These are phyloP conservation scores for Syngnathus scovelli DNA, from an alignment of 2,113 vertebrate genomes.

Conservation along the genomic window DNA sequence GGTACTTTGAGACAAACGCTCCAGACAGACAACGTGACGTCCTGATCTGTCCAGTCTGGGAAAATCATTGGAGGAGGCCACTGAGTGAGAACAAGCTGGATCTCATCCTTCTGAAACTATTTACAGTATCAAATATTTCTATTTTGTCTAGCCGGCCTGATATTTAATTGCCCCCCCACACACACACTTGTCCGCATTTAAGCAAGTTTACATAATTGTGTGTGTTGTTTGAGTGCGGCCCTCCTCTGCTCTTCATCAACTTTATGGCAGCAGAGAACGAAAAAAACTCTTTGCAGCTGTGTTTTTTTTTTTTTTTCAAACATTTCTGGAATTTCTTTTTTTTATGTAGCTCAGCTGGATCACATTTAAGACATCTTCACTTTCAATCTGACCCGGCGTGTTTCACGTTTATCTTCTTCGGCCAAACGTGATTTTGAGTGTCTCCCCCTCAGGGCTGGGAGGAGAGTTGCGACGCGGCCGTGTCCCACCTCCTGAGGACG, in stretches of 20 bases:
- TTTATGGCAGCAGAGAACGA: not conserved
- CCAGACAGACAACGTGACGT: constrained; percentile 39
- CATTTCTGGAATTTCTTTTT: constrained; percentile 13
- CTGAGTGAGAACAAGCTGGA: not conserved
- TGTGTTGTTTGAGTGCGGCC: not conserved
- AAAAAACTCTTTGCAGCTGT: not conserved
- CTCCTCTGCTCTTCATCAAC: not conserved
- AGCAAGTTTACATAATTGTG: not conserved
- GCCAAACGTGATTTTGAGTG: not conserved
- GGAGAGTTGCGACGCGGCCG: constrained; percentile 86
- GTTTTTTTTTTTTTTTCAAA: not conserved
- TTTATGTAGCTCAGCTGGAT: constrained; percentile 11
- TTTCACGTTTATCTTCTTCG: not conserved
- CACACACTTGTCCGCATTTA: not conserved
- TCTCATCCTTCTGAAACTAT: not conserved
- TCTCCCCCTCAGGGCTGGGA: constrained; percentile 84
- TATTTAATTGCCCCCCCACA: not conserved
- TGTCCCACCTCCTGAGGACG: constrained; percentile 86
- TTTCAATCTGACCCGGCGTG: not conserved
- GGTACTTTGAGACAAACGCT: constrained; percentile 35
- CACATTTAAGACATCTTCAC: not conserved
- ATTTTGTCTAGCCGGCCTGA: no score
- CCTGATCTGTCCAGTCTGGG: constrained; percentile 30
- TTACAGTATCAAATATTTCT: no score
- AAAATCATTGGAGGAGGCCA: constrained; percentile 41